Percentiles rank a stretch among this genome's conserved stretches.
These are phyloP conservation scores for Ochlodes sylvanus DNA, from an alignment of 2,888 invertebrate genomes.

Conservation along the genomic window DNA sequence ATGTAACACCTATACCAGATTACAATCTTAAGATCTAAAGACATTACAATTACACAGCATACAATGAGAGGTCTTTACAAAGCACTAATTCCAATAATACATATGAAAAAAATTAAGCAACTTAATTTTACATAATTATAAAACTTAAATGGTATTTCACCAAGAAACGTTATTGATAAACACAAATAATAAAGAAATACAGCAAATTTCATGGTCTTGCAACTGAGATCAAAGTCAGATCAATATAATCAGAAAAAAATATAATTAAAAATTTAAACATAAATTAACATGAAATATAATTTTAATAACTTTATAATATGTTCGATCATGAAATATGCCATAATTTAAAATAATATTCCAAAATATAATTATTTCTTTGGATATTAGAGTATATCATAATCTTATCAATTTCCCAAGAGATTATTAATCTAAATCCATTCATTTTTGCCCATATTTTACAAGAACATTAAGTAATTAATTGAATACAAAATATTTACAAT, in stretches of 20 bases:
- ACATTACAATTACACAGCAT: conserved; percentile 24
- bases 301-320: no score
- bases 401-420: background rate
- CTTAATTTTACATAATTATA: background rate
- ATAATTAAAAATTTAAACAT: background rate
- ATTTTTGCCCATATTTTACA: background rate
- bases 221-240: conserved; percentile 5
- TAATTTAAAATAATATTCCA: no score
- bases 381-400: background rate
- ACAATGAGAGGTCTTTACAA: conserved; percentile 17
- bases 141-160: no score
- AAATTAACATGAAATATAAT: no score
- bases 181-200: background rate
- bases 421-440: background rate
- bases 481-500: background rate
- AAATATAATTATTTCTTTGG: no score
- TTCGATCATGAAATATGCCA: no score
- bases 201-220: background rate
- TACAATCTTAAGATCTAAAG: conserved; percentile 18
- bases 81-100: conserved; percentile 9
- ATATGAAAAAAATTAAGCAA: background rate
- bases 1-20: conserved; percentile 9
- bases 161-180: background rate
- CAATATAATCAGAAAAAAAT: background rate
- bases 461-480: background rate